phyloP scores from a whole-genome alignment of 92 coral and sea anemone genomes.

The Bergia puertoricense region DNA sequence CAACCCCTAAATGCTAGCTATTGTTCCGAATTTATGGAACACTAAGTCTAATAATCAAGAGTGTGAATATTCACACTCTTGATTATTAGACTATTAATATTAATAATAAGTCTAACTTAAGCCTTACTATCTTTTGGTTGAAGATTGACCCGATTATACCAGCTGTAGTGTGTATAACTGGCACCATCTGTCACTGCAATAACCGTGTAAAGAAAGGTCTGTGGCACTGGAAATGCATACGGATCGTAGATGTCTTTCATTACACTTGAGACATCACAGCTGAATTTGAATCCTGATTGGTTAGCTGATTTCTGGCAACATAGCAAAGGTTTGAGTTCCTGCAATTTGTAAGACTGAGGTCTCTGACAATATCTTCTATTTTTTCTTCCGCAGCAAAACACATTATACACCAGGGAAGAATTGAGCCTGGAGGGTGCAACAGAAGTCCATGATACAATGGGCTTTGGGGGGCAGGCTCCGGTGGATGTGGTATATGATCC shows the following conservation, averaged over 20 bases:
- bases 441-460: conserved; percentile 3
- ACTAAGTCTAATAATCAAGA: too few relatives aligned
- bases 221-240: not conserved
- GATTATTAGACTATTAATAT: not conserved
- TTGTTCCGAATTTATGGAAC: too few relatives aligned
- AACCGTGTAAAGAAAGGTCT: not conserved
- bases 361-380: not conserved
- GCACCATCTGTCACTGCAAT: conserved; percentile 3
- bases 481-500: conserved; percentile 1
- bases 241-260: not conserved
- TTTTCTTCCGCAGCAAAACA: conserved; percentile 5
- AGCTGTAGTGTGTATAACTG: not conserved
- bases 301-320: not conserved
- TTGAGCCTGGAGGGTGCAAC: not conserved
- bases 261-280: not conserved
- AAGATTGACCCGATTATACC: not conserved
- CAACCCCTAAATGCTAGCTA: too few relatives aligned
- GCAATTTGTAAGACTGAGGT: not conserved
- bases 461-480: conserved; percentile 31
- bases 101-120: not conserved
- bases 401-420: not conserved
- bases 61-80: too few relatives aligned
- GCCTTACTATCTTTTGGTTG: conserved; percentile 1
- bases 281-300: not conserved
- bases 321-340: not conserved